A percentile compares a stretch with the other conserved stretches of the same genome.
phyloP scores from a whole-genome alignment of 2,888 invertebrate species.

The Drosophila eohydei region DNA sequence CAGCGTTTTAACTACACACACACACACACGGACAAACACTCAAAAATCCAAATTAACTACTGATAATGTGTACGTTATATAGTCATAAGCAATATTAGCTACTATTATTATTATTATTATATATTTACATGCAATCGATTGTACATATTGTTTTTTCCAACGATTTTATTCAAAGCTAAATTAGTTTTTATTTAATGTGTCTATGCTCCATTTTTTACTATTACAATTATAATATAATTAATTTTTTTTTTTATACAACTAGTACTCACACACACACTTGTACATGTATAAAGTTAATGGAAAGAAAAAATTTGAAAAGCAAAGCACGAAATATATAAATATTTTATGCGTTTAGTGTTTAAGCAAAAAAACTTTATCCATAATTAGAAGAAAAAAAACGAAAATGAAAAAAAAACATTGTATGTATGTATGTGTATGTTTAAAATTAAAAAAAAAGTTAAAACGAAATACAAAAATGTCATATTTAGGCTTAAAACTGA shows the following conservation, averaged over 20 bases:
- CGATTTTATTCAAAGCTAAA: conserved; percentile 69
- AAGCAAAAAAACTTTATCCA: conserved; percentile 48
- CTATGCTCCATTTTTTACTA: conserved; percentile 26
- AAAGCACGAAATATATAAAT: conserved; percentile 53
- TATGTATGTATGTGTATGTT: conserved; percentile 53
- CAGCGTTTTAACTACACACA: conserved; percentile 63
- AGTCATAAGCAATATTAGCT: conserved; percentile 79
- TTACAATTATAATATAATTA: conserved; percentile 28
- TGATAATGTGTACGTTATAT: conserved; percentile 77
- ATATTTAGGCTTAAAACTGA: conserved; percentile 77
- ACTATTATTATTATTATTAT: conserved; percentile 52
- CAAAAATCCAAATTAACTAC: conserved; percentile 71
- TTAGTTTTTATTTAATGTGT: conserved; percentile 59
- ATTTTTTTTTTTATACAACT: conserved; percentile 33
- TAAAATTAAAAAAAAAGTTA: conserved; percentile 16
- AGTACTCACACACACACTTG: conserved; percentile 34
- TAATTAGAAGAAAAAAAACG: conserved; percentile 26
- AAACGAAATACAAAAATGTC: conserved; percentile 51
- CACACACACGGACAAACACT: conserved; percentile 40
- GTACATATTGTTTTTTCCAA: conserved; percentile 65
- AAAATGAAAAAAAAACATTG: conserved; percentile 13
- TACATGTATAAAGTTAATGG: conserved; percentile 43
- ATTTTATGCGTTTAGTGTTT: conserved; percentile 51
- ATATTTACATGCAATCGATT: conserved; percentile 33
- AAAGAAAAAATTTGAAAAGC: conserved; percentile 29